These are phyloP conservation scores for Byasa hedistus DNA, from an alignment of 2,888 invertebrate species.

Conservation along the genomic window DNA sequence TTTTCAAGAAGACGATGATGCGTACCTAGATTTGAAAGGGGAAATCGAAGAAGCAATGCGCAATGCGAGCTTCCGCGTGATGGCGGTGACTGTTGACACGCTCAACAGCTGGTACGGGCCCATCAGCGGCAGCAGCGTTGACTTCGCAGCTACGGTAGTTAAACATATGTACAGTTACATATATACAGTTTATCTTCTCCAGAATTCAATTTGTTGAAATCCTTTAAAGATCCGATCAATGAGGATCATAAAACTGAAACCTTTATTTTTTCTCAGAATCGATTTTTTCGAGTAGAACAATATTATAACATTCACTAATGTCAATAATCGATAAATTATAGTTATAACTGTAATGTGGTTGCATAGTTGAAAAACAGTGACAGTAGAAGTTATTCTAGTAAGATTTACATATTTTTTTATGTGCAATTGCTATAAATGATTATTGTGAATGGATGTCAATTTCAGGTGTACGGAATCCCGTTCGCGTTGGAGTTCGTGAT, in stretches of 20 bases:
- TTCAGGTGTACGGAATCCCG: constrained; percentile 63
- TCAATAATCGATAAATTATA: too few relatives aligned
- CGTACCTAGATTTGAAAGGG: constrained; percentile 60
- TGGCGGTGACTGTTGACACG: constrained; percentile 52
- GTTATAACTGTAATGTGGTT: too few relatives aligned
- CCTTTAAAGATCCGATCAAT: too few relatives aligned
- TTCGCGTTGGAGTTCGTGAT: constrained; percentile 64
- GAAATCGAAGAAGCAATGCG: constrained; percentile 65
- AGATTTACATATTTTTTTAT: too few relatives aligned
- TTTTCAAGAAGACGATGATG: constrained; percentile 54
- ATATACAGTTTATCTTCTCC: too few relatives aligned
- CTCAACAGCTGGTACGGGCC: constrained; percentile 63
- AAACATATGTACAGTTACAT: constrained; percentile 28
- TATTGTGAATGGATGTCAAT: neutral
- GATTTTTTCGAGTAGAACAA: too few relatives aligned
- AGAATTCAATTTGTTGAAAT: too few relatives aligned
- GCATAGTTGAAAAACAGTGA: too few relatives aligned
- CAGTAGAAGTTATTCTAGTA: too few relatives aligned
- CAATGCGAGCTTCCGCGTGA: constrained; percentile 56
- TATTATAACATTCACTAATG: too few relatives aligned
- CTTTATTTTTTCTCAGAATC: too few relatives aligned
- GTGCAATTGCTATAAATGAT: neutral
- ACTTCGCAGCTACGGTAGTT: constrained; percentile 62
- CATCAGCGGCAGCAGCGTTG: constrained; percentile 61
- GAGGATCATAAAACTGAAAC: too few relatives aligned